Percentiles rank a stretch among this genome's conserved stretches.
phyloP scores from a whole-genome alignment of 1,140 invertebrate species.

The Drosophila watanabei region DNA sequence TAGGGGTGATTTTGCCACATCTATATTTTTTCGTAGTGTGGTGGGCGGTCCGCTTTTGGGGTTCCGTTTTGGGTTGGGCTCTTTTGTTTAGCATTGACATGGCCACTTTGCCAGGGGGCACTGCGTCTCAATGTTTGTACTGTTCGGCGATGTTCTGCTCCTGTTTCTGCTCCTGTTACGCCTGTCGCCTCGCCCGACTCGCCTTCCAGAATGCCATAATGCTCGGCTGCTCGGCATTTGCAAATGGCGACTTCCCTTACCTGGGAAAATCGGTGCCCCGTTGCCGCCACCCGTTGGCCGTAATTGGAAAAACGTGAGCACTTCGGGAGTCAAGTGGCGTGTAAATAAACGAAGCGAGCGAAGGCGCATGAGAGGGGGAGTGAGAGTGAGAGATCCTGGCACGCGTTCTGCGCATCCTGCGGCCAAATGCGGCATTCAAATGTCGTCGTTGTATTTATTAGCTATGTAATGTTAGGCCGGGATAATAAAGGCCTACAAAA shows the following conservation, averaged over 20 bases:
- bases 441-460: slow-evolving; percentile 63
- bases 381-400: slow-evolving; percentile 47
- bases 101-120: slow-evolving; percentile 80
- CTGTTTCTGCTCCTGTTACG: slow-evolving; percentile 55
- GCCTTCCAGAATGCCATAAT: slow-evolving; percentile 27
- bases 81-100: slow-evolving; percentile 85
- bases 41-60: too few relatives aligned
- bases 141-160: slow-evolving; percentile 67
- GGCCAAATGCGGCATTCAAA: slow-evolving; percentile 58
- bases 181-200: slow-evolving; percentile 36
- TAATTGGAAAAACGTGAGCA: slow-evolving; percentile 77
- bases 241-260: slow-evolving; percentile 64
- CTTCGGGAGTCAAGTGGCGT: slow-evolving; percentile 83
- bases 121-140: slow-evolving; percentile 75
- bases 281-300: slow-evolving; percentile 23
- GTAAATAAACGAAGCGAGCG: slow-evolving; percentile 54
- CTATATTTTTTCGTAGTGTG: slow-evolving; percentile 18
- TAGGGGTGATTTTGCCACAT: background rate
- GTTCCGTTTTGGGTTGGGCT: slow-evolving; percentile 40
- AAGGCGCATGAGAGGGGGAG: background rate
- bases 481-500: slow-evolving; percentile 24
- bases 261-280: slow-evolving; percentile 38
- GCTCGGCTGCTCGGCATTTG: slow-evolving; percentile 51
- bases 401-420: slow-evolving; percentile 63
- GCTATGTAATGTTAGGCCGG: slow-evolving; percentile 50